Base-by-base conservation (phyloP, 2,797 vertebrate species). In the Hozukius guyotensis region DNA sequence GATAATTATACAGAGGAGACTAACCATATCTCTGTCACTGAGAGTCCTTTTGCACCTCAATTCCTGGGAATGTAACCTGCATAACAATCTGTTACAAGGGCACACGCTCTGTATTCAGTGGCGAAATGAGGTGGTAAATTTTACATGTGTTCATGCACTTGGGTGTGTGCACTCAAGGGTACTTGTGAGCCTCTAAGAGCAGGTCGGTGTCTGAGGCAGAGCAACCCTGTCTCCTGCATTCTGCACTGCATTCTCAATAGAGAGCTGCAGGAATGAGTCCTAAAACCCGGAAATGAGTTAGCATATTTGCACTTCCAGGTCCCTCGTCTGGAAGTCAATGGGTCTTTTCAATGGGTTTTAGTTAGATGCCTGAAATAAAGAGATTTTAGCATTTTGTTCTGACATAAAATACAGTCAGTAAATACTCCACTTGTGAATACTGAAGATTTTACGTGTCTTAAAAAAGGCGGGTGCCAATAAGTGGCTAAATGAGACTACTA, bases 1-100 rank as follows among this genome's bases (percentile, higher is more conserved):
- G 60, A 80, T 86, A 87, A 90, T 88, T 85, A 89, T 53, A 81
- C 74, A 81, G 83, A 65, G 70, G 77, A 83, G 87, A 88, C 62
- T 3, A 25, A 18, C 46, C 46, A 42, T 29, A 82, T 84, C 71
- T 77, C 63, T 84, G 78, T 79, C 82, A 81, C 60, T 53, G 24
- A 77, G 72, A 85, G 67, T 87, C 60, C 60, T 59, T 22, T 31
- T 61, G 52, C 62, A 77, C 67, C 63, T 71, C 62, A 32, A 8
- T 77, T 86, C 16, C 46, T 32, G 53, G 59, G 42, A 84, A 85
- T 36, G 60, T 63, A 83, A 71, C 72, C 62, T 62, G 77, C 56
- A 84, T 65, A 67, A 73, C 72, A 78, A 64, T 86, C 27, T 59
- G 13, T 34, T 66, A 46, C 65, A 76, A 61, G 69, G 66, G 38